Base-by-base conservation (phyloP, 2,113 vertebrate species). In the Pseudorectes ferrugineus region DNA sequence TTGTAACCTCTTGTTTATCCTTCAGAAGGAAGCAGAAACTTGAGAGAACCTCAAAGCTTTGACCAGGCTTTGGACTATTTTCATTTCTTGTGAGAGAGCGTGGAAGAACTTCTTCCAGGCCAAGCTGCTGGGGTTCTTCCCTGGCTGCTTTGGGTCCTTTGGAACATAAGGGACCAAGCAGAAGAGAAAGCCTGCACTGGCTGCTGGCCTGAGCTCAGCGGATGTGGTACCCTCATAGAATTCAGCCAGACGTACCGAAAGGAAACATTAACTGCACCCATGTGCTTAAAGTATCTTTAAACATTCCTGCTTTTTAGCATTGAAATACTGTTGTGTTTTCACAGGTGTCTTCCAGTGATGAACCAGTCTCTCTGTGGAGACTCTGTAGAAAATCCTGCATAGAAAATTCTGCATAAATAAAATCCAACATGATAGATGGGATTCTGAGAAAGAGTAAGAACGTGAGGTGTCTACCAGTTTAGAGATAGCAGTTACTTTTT, bases 21-120 rank as follows among this genome's bases (percentile, higher is more conserved):
- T 96, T 96, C 82, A 92, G 79, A 93, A 96, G 65, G 71, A 94
- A 96, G 75, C 51, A 92, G 96, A 96, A 97, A 97, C 79, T 93
- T 95, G 94, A 97, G 94, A 96, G 92, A 95, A 59, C 93, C 96
- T 96, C 96, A 97, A 95, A 97, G 94, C 88, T 96, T 95, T 59
- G 36, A 31, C 46, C 55, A 88, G 71, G 75, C 35, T 83, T 58
- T 89, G 59, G 87, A 90, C 46, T 97, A 59, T 96, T 96, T 96
- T 95, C 38, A 58, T 96, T 96, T 93, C 78, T 85, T 90, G 23
- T 4, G 12, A 38, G 88, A 92, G 85, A 68, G 28, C 54, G 31
- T 93, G 46, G 85, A 94, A 85, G 85, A 92, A 23, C 65, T 89
- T 93, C n/a, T 77, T 48, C 86, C 10, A 10, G 81, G 85, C 59